These are phyloP conservation scores for Elaphurus davidianus DNA, from an alignment of 2,113 vertebrate genomes.

Conservation along the genomic window DNA sequence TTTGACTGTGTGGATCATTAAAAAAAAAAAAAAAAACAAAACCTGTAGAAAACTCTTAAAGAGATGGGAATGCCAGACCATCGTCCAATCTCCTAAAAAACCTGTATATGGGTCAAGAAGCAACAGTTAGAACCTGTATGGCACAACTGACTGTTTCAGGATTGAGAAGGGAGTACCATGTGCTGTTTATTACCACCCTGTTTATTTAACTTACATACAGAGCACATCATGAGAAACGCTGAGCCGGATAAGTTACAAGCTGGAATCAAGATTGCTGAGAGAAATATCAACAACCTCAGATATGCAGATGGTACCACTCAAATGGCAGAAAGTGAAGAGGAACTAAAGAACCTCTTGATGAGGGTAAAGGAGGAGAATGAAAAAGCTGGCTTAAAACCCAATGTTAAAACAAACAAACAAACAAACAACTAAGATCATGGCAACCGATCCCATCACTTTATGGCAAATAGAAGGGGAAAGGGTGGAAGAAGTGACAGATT, in stretches of 20 bases:
- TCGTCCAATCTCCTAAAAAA: background rate
- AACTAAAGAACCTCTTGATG: background rate
- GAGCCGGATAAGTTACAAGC: background rate
- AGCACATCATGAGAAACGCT: background rate
- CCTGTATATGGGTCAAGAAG: background rate
- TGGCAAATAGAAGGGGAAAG: background rate
- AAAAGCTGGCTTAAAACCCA: background rate
- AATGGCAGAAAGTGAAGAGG: background rate
- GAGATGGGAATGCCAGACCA: background rate
- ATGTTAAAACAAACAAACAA: background rate
- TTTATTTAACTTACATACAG: background rate
- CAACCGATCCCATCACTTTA: background rate
- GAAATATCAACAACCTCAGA: background rate
- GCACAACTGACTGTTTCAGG: background rate
- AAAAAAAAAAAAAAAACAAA: background rate
- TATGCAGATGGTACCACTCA: background rate
- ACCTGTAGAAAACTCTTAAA: background rate
- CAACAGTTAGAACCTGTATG: background rate
- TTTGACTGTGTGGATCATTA: background rate
- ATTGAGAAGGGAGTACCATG: background rate
- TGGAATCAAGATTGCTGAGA: background rate
- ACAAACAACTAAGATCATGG: background rate
- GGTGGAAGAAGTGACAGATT: background rate
- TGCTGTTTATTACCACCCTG: background rate
- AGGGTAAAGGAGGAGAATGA: background rate